Conservation (phyloP, 2,888 invertebrate species). For the Synanthedon formicaeformis region DNA sequence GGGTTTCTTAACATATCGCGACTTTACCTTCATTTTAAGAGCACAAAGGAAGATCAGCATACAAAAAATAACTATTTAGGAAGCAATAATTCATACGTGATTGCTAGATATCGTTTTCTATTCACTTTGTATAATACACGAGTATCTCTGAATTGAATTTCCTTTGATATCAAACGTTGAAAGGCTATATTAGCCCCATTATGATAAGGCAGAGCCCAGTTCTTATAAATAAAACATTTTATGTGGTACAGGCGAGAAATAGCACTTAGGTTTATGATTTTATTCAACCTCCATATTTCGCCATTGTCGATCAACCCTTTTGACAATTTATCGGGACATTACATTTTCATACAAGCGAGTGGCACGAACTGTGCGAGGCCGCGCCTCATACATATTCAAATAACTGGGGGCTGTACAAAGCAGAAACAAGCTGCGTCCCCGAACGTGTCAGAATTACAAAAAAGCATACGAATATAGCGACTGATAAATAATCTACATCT, state of each 20-base stretch:
- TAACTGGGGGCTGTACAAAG: conserved; percentile 50
- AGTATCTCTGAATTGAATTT: not conserved
- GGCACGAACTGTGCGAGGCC: conserved; percentile 40
- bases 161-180: not conserved
- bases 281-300: conserved; percentile 24
- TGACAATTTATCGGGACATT: conserved; percentile 68
- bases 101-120: too few relatives aligned
- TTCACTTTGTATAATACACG: too few relatives aligned
- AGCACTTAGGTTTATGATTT: not conserved
- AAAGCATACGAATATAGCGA: conserved; percentile 34
- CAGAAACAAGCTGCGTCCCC: conserved; percentile 48
- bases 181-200: not conserved
- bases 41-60: too few relatives aligned
- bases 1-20: too few relatives aligned
- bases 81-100: too few relatives aligned
- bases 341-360: conserved; percentile 61
- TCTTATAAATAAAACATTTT: not conserved
- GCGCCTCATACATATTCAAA: conserved; percentile 66
- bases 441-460: conserved; percentile 61
- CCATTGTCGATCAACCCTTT: conserved; percentile 61
- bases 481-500: conserved; percentile 44
- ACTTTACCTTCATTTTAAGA: too few relatives aligned
- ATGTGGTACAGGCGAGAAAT: not conserved
- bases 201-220: not conserved
- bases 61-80: too few relatives aligned